Evolutionary conservation across 2,797 vertebrate genomes (phyloP).

Genomic region (Lagorchestes hirsutus): DNA sequence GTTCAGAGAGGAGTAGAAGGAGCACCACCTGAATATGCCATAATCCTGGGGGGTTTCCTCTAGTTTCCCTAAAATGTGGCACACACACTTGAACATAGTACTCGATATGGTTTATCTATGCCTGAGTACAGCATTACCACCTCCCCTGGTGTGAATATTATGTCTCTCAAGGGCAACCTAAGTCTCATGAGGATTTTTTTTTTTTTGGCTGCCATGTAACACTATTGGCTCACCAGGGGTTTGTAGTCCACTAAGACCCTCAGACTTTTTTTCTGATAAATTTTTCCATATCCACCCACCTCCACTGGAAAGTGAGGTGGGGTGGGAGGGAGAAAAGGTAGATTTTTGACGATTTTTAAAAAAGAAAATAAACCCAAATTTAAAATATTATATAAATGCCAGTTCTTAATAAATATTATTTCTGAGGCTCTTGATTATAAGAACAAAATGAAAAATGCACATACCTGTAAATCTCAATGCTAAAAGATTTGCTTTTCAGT

Average conservation of each 20-base stretch:
- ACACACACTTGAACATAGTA: background rate
- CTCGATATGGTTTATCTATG: too few species aligned
- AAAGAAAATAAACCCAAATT: background rate
- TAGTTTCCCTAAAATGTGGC: background rate
- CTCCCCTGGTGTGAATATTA: background rate
- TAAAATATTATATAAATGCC: background rate
- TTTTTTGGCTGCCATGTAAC: background rate
- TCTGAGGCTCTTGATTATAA: background rate
- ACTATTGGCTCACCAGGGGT: background rate
- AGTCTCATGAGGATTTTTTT: background rate
- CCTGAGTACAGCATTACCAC: too few species aligned
- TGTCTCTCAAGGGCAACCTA: background rate
- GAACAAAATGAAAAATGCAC: slow-evolving; percentile 50
- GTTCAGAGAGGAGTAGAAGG: background rate
- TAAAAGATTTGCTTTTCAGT: slow-evolving; percentile 61
- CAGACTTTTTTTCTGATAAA: background rate
- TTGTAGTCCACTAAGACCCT: background rate
- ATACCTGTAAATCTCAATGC: slow-evolving; percentile 58
- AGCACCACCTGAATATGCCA: background rate
- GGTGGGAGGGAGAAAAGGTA: background rate
- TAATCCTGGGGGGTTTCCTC: background rate
- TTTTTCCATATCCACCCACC: background rate
- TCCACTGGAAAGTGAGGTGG: background rate
- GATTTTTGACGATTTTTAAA: background rate
- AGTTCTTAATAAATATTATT: slow-evolving; percentile 19